Base-by-base conservation (phyloP, 2,797 vertebrate species). In the Basileuterus tristriatus region DNA sequence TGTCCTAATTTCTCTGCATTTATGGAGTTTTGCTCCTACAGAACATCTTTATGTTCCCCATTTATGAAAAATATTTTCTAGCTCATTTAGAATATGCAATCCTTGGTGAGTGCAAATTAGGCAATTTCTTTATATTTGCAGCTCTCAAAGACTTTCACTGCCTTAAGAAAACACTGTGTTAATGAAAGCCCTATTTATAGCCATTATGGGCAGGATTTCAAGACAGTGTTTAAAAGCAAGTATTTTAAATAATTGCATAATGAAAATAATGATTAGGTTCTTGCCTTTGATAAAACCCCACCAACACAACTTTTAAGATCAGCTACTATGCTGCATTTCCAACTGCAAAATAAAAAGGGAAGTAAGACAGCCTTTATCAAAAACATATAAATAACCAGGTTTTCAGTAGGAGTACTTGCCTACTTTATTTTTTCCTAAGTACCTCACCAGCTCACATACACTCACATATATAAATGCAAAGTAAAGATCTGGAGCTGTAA, bases 151-250 rank as follows among this genome's bases (percentile, higher is more conserved):
- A 81, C 34, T 78, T 92, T 13, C 67, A 86, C 27, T 60, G 50
- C 79, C 89, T 71, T 82, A 69, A 95, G 74, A 94, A 96, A 95
- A 90, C 50, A 78, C 39, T 75, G 58, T 55, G 76, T 78, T 95
- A 93, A 96, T 92, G 88, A 93, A 93, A 88, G 69, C 53, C 23
- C 76, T 91, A 86, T 80, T 92, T 88, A 53, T 80, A 88, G 80
- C 53, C 46, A 83, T 77, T 59, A 80, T 30, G 52, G 71, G 56
- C 41, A 75, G 17, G 53, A 81, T 71, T 88, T 86, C 74, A 86
- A 95, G 58, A 20, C 16, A 70, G 27, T 41, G 9, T 69, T 94
- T 79, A 85, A 93, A 94, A 89, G 70, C 37, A 83, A 87, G 63
- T 82, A 79, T 72, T 87, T 26, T 44, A 76, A 96, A 90, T 39